These are phyloP conservation scores for Girardinus metallicus DNA, from an alignment of 2,797 vertebrate genomes.

Conservation along the genomic window DNA sequence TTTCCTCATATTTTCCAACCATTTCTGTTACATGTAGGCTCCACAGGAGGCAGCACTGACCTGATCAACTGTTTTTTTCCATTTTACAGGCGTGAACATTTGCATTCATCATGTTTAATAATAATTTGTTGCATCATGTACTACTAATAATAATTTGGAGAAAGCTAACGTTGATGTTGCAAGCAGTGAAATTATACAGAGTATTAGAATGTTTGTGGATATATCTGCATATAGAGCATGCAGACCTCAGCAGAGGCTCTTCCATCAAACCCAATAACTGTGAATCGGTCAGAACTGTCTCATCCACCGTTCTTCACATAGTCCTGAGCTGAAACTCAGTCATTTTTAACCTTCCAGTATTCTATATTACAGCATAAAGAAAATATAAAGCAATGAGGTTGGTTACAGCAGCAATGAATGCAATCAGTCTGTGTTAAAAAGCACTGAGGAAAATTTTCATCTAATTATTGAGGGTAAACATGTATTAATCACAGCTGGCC, in stretches of 20 bases:
- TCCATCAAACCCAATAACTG: neutral
- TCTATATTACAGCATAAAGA: neutral
- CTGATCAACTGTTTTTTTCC: neutral
- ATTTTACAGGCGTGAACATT: neutral
- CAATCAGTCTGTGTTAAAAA: neutral
- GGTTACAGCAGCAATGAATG: neutral
- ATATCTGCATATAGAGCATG: neutral
- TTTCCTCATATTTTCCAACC: neutral
- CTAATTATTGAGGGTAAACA: neutral
- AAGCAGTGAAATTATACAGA: neutral
- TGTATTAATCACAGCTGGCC: conserved; percentile 3
- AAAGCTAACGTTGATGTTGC: neutral
- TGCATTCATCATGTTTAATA: neutral
- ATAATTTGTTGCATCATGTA: neutral
- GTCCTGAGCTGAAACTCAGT: neutral
- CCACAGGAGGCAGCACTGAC: neutral
- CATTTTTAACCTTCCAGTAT: neutral
- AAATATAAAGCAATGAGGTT: neutral
- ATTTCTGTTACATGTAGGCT: neutral
- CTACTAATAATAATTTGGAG: neutral
- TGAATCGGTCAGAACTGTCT: neutral
- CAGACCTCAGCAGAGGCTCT: neutral
- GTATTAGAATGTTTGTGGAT: neutral
- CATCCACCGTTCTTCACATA: neutral
- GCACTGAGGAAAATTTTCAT: neutral